Evolutionary conservation across 2,888 invertebrate species (phyloP), one percentile per base, ranked within the genome.

Genomic region (Eilema sororculum): DNA sequence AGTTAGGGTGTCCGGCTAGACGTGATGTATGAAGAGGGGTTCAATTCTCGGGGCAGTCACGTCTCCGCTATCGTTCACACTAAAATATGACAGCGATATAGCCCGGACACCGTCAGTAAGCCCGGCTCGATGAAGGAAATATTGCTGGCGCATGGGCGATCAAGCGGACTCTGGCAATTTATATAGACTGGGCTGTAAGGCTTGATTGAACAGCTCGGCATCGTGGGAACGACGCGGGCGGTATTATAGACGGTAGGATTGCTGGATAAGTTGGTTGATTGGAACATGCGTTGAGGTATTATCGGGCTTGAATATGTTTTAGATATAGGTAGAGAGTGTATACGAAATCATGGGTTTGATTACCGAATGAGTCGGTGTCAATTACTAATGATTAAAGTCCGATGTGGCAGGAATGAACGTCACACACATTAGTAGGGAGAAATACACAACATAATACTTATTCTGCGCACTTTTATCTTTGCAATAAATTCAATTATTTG

Each of bases 71-170:
- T 93, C 90, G 89, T 85, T 93, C 91, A 90, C 86, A 63, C 81
- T 89, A 87, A 89, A 90, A 90, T 93, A 93, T 93, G 93, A 93
- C 91, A 87, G 85, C 88, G 87, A 90, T 88, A 89, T 92, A 91
- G 89, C 88, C 83, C 89, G 84, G 81, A 86, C 89, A 89, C 91
- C 91, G 91, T 90, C 91, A 87, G 87, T 91, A 93, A 92, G 90
- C 90, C 87, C 81, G 77, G 77, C 80, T 85, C 92, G 91, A 93
- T 93, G 92, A 88, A 86, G 89, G 86, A 94, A 92, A 93, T 93
- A 94, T 93, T 87, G 92, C 86, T 76, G 80, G 86, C 81, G 87
- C 90, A 87, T 90, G 91, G 86, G 83, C 87, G 89, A 87, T 90
- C 87, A 84, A 79, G 82, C 82, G 68, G 72, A 75, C 78, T 77